These are phyloP conservation scores for Drosophila guanche DNA, from an alignment of 1,140 invertebrate genomes.

Conservation along the genomic window DNA sequence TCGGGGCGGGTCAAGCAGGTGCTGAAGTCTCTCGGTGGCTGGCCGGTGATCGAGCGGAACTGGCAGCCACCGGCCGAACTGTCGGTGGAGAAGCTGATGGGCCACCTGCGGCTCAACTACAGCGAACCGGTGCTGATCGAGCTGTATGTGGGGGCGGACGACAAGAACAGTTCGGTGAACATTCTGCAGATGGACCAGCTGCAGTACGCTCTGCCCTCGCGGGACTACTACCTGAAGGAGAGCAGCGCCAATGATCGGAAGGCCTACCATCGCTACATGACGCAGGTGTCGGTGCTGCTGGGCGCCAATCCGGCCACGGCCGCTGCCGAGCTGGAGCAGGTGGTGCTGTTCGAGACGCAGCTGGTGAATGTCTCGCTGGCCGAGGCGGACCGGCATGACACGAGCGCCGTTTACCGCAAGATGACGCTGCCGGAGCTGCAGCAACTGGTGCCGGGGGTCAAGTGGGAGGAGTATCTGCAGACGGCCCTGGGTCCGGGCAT, in stretches of 20 bases:
- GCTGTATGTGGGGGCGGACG: constrained; percentile 93
- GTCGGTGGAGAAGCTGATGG: constrained; percentile 88
- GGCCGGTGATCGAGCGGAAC: constrained; percentile 88
- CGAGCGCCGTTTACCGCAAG: constrained; percentile 90
- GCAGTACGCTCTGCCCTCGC: constrained; percentile 90
- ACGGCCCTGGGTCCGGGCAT: constrained; percentile 87
- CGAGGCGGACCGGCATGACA: constrained; percentile 93
- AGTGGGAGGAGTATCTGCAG: constrained; percentile 91
- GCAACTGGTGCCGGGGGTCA: constrained; percentile 88
- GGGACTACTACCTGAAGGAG: constrained; percentile 92
- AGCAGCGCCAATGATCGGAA: constrained; percentile 87
- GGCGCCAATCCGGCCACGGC: constrained; percentile 88
- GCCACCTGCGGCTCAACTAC: constrained; percentile 87
- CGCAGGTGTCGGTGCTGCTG: constrained; percentile 89
- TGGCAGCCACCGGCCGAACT: constrained; percentile 86
- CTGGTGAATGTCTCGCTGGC: constrained; percentile 91
- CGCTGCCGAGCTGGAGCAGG: constrained; percentile 86
- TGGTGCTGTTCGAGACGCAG: constrained; percentile 90
- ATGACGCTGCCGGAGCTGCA: constrained; percentile 88
- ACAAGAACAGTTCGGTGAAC: constrained; percentile 93
- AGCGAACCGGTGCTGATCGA: constrained; percentile 91
- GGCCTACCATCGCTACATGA: constrained; percentile 92
- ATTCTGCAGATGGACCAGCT: constrained; percentile 95
- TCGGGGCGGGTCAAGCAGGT: constrained; percentile 87
- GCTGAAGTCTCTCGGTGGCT: constrained; percentile 88